Base-by-base conservation (phyloP, 92 coral and sea anemone genomes). In the Nematostella vectensis region DNA sequence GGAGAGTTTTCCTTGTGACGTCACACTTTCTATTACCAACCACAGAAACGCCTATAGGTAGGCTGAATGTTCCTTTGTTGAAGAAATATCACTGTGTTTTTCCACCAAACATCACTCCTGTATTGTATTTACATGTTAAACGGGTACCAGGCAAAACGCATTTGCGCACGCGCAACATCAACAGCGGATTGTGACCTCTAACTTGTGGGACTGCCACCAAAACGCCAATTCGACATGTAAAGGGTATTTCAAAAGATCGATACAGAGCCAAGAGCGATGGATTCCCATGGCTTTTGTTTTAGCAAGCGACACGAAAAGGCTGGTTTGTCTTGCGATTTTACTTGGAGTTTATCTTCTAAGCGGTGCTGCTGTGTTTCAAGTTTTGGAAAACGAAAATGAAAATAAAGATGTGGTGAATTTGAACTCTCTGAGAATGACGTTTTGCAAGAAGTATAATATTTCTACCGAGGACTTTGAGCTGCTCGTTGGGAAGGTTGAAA, bases 281-380 rank as follows among this genome's bases (percentile, higher is more conserved):
- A 81, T 65, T 43, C 74, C 36, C 44, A 91, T 91, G 97, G 96
- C 73, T 60, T 39, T 76, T 48, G 39, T 69, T 52, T 29, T 88
- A 44, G 57, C 70, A 42, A 47, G 76, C 66, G 97, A 81, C 60
- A 89, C 95, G 23, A 89, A 79, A 28, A 78, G 94, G 25, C 72
- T 86, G 1, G n/a, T 86, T 18, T 68, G 83, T 22, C 83, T 89
- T 2, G 72, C 83, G 2, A 25, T 76, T 3, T 51, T 89, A 25
- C 57, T 81, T 16, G 97, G 87, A 2, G 73, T 85, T n/a, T 89
- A 89, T 49, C 80, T 89, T 18, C 66, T 89, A 4, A 75, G 87
- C 29, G 97, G 97, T 2, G 97, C 97, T 1, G 97, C 83, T 0
- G 88, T 89, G n/a, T 89, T 89, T 52, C 89, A 85, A 58, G 80